Conservation (phyloP, 92 coral and sea anemone genomes). For the Porites rus region DNA sequence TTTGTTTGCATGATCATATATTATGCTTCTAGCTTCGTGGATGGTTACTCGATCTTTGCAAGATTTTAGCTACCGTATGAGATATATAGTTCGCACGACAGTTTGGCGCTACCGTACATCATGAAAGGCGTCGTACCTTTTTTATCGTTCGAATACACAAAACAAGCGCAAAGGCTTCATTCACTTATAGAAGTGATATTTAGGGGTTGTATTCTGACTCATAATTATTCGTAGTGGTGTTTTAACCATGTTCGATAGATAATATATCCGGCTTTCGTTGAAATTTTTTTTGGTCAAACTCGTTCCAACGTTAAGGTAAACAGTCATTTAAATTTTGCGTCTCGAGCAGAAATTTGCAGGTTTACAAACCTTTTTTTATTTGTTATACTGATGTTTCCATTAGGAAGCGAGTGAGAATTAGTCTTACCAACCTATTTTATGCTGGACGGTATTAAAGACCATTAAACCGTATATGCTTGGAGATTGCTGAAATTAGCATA, state of each 20-base stretch:
- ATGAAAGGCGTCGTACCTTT: background rate
- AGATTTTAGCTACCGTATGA: background rate
- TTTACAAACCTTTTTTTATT: conserved; percentile 1
- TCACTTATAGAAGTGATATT: background rate
- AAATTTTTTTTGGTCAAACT: background rate
- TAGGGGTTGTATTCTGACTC: background rate
- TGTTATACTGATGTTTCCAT: conserved; percentile 12
- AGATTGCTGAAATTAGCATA: conserved; percentile 1
- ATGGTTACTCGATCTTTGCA: background rate
- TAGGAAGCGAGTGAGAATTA: conserved; percentile 24
- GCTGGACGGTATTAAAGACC: background rate
- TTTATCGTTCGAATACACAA: background rate
- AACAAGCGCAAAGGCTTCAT: background rate
- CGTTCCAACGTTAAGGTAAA: background rate
- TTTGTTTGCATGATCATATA: conserved; percentile 15
- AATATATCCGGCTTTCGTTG: background rate
- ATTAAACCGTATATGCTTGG: background rate
- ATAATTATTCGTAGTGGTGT: conserved; percentile 2
- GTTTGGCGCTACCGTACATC: background rate
- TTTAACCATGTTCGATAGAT: conserved; percentile 20
- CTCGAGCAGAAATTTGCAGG: conserved; percentile 12
- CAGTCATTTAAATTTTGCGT: background rate
- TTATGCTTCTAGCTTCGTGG: conserved; percentile 16
- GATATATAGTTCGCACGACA: background rate
- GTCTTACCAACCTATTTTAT: conserved; percentile 9